These are phyloP conservation scores for Holcopasites calliopsidis DNA, from an alignment of 1,140 invertebrate species.

Conservation along the genomic window DNA sequence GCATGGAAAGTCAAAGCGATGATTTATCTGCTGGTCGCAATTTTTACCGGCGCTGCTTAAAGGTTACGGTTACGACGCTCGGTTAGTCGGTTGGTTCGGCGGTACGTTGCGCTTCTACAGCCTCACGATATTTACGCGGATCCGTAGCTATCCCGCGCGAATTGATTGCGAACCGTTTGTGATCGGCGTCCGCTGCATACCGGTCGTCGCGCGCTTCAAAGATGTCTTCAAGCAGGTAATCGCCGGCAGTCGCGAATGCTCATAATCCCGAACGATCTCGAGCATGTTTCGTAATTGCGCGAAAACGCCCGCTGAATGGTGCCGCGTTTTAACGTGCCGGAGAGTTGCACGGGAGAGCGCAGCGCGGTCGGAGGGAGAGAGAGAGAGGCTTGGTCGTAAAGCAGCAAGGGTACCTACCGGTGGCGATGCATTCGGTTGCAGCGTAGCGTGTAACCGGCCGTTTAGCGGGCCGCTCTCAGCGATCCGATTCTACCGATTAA, in stretches of 20 bases:
- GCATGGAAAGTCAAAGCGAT: slow-evolving; percentile 54
- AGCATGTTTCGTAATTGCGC: slow-evolving; percentile 17
- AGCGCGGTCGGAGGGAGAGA: not conserved
- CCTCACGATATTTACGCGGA: slow-evolving; percentile 34
- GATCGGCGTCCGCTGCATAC: not conserved
- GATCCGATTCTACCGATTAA: slow-evolving; percentile 71
- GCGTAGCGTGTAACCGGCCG: slow-evolving; percentile 64
- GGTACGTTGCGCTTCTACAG: not conserved
- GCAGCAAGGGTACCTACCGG: slow-evolving; percentile 30
- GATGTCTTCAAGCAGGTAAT: too few relatives aligned
- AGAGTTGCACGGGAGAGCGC: not conserved
- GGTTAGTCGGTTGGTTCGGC: slow-evolving; percentile 14
- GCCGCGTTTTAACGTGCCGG: too few relatives aligned
- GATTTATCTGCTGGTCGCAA: slow-evolving; percentile 66
- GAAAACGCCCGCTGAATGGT: slow-evolving; percentile 1
- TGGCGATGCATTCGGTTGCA: slow-evolving; percentile 54
- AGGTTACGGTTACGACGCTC: slow-evolving; percentile 58
- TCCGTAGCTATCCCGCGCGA: slow-evolving; percentile 17
- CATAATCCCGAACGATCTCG: not conserved
- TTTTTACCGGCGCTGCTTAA: slow-evolving; percentile 63
- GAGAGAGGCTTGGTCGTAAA: slow-evolving; percentile 28
- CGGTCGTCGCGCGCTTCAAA: slow-evolving; percentile 13
- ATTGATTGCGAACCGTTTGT: slow-evolving; percentile 41
- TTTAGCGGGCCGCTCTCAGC: slow-evolving; percentile 68
- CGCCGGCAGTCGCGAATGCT: not conserved